Percentiles rank a stretch among this genome's conserved stretches.
phyloP scores from a whole-genome alignment of 1,140 invertebrate genomes.

The Schlechtendalia chinensis region DNA sequence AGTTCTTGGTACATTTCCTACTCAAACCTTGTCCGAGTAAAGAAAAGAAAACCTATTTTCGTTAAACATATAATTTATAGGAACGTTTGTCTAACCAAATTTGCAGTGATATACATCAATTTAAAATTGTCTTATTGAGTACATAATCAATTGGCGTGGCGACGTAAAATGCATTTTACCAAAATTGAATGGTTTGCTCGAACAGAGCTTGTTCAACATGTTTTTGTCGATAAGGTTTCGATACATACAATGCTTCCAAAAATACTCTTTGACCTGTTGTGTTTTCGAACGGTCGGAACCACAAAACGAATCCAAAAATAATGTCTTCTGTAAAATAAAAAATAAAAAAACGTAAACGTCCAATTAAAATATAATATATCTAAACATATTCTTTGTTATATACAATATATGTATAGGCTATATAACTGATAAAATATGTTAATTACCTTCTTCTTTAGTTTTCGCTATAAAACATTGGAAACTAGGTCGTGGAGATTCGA shows the following conservation, averaged over 20 bases:
- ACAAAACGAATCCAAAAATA: slow-evolving; percentile 31
- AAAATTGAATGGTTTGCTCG: slow-evolving; percentile 23
- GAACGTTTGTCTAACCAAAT: neutral
- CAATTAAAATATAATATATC: no score
- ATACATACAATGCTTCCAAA: slow-evolving; percentile 28
- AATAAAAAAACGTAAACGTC: no score
- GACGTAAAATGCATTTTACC: neutral
- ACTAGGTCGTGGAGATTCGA: slow-evolving; percentile 12
- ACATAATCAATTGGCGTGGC: no score
- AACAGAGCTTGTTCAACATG: slow-evolving; percentile 33
- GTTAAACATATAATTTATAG: neutral
- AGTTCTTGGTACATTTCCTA: no score
- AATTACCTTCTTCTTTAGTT: slow-evolving; percentile 30
- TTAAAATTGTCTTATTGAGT: neutral
- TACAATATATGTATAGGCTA: neutral
- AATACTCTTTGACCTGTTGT: neutral
- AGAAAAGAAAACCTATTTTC: neutral
- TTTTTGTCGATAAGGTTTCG: slow-evolving; percentile 31
- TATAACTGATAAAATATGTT: neutral
- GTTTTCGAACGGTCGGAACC: neutral
- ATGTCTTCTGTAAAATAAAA: neutral
- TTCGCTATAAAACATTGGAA: slow-evolving; percentile 37
- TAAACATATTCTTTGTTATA: neutral
- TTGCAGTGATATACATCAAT: neutral
- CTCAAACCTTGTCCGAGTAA: neutral